These are phyloP conservation scores for Cabera pusaria DNA, from an alignment of 2,888 invertebrate genomes.

Conservation along the genomic window DNA sequence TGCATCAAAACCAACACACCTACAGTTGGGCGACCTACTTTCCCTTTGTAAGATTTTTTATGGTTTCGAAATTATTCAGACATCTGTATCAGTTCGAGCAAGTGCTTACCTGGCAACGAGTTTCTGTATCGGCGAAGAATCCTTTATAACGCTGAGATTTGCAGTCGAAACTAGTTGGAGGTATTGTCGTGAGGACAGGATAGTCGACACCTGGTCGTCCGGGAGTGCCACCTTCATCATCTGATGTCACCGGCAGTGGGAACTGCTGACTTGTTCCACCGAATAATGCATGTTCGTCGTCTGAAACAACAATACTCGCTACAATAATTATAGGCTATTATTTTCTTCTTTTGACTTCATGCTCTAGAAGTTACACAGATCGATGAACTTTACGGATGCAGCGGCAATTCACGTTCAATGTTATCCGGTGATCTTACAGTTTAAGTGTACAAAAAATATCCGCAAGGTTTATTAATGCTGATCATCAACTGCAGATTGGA, in stretches of 20 bases:
- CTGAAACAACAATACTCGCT: too few species aligned
- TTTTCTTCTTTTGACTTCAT: too few species aligned
- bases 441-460: too few species aligned
- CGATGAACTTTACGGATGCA: too few species aligned
- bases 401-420: neutral
- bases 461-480: too few species aligned
- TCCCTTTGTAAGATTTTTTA: conserved; percentile 22
- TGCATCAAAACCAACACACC: conserved; percentile 17
- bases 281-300: conserved; percentile 34
- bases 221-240: conserved; percentile 85
- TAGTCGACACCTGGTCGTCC: conserved; percentile 90
- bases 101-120: conserved; percentile 89
- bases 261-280: conserved; percentile 65
- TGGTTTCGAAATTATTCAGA: conserved; percentile 5
- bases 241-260: conserved; percentile 66
- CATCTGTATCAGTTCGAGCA: too few species aligned
- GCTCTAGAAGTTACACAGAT: too few species aligned
- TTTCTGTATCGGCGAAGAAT: conserved; percentile 94
- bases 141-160: conserved; percentile 94
- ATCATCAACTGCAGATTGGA: too few species aligned
- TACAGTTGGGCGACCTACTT: conserved; percentile 39
- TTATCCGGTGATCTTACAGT: too few species aligned
- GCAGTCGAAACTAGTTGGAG: conserved; percentile 90
- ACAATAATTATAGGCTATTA: too few species aligned
- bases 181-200: conserved; percentile 89